A percentile compares a stretch with the other conserved stretches of the same genome.
These are phyloP conservation scores for Cantharis flavilabris DNA, from an alignment of 2,888 invertebrate species.

Conservation along the genomic window DNA sequence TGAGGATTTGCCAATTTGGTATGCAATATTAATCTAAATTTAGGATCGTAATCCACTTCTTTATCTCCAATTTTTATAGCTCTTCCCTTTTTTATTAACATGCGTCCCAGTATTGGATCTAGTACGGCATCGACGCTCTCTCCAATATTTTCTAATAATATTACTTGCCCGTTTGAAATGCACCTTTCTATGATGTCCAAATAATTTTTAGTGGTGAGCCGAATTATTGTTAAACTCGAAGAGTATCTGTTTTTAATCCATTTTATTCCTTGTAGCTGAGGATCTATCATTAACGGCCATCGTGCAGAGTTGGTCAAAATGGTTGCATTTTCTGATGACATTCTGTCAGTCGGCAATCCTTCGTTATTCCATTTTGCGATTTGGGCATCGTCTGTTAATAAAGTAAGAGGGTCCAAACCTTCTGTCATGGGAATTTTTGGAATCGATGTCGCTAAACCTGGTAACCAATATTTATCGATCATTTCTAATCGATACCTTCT, in stretches of 20 bases:
- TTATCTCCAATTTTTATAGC: slow-evolving; percentile 86
- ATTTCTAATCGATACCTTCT: slow-evolving; percentile 80
- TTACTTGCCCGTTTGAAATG: slow-evolving; percentile 69
- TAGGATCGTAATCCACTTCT: slow-evolving; percentile 85
- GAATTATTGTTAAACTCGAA: slow-evolving; percentile 70
- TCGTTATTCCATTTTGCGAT: slow-evolving; percentile 95
- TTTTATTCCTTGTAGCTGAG: slow-evolving; percentile 88
- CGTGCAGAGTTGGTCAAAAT: slow-evolving; percentile 87
- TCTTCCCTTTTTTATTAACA: slow-evolving; percentile 86
- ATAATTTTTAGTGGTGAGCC: slow-evolving; percentile 81
- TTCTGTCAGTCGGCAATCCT: slow-evolving; percentile 87
- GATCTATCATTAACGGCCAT: slow-evolving; percentile 96
- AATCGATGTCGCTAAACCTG: slow-evolving; percentile 71
- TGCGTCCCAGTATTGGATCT: slow-evolving; percentile 85
- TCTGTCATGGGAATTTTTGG: slow-evolving; percentile 80
- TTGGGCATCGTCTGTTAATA: slow-evolving; percentile 90
- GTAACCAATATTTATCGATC: slow-evolving; percentile 79
- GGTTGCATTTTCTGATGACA: slow-evolving; percentile 94
- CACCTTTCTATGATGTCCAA: slow-evolving; percentile 77
- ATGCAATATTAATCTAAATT: slow-evolving; percentile 84
- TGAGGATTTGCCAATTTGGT: slow-evolving; percentile 95
- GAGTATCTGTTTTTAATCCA: slow-evolving; percentile 92
- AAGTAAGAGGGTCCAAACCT: slow-evolving; percentile 76
- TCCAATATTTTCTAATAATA: slow-evolving; percentile 87
- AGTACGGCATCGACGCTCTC: slow-evolving; percentile 89